Evolutionary conservation across 2,113 vertebrate genomes (phyloP).

Genomic region (Erythrolamprus reginae): DNA sequence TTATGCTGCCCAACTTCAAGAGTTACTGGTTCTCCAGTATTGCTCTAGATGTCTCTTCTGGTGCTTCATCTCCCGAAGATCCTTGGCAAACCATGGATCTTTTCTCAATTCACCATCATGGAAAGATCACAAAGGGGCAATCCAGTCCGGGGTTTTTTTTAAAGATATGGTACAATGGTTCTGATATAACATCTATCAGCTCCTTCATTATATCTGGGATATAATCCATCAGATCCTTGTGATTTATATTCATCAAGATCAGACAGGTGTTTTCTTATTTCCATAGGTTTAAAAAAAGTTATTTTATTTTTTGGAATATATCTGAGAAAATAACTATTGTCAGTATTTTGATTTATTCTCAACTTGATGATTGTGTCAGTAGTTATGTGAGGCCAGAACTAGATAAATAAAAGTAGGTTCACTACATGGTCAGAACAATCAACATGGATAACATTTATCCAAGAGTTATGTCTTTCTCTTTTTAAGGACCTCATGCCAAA

Average conservation of each 20-base stretch:
- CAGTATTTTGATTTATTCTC: not conserved
- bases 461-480: not conserved
- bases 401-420: not conserved
- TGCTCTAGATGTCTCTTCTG: no score
- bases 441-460: not conserved
- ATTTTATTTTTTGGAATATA: not conserved
- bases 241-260: not conserved
- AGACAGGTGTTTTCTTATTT: not conserved
- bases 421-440: not conserved
- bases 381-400: not conserved
- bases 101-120: no score
- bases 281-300: not conserved
- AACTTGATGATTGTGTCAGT: not conserved
- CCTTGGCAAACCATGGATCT: no score
- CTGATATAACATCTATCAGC: not conserved
- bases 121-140: no score
- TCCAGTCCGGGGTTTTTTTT: no score
- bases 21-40: no score
- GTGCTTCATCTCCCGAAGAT: no score
- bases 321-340: not conserved
- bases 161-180: not conserved
- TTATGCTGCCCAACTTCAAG: no score
- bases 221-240: not conserved
- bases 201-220: not conserved
- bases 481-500: not conserved